These are phyloP conservation scores for Chiridota heheva DNA, from an alignment of 35 echinoderm and acorn worm genomes.

Conservation along the genomic window DNA sequence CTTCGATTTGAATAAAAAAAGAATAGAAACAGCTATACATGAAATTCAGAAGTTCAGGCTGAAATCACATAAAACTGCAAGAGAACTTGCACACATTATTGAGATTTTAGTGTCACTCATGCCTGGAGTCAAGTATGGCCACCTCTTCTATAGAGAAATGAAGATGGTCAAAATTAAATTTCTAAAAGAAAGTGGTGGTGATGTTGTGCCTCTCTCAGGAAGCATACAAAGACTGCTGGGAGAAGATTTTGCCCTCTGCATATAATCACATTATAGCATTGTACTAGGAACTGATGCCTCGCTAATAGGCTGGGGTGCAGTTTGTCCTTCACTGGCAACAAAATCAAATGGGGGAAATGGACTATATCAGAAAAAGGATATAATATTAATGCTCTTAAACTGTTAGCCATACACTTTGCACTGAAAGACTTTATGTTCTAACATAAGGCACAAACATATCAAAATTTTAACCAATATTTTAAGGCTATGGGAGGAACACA, in stretches of 20 bases:
- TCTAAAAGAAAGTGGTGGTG: slow-evolving; percentile 2
- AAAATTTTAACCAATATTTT: slow-evolving; percentile 1
- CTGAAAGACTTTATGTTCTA: slow-evolving; percentile 20
- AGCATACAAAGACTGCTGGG: background rate
- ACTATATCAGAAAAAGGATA: slow-evolving; percentile 1
- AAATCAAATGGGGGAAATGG: slow-evolving; percentile 15
- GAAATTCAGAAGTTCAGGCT: background rate
- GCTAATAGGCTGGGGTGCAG: slow-evolving; percentile 18
- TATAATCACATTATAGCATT: slow-evolving; percentile 12
- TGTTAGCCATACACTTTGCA: background rate
- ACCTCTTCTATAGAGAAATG: background rate
- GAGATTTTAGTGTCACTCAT: background rate
- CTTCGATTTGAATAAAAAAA: background rate
- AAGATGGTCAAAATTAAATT: slow-evolving; percentile 10
- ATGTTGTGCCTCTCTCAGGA: background rate
- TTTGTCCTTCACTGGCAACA: background rate
- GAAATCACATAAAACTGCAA: background rate
- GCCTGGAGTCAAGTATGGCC: slow-evolving; percentile 5
- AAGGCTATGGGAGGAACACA: no score
- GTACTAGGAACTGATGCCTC: slow-evolving; percentile 8
- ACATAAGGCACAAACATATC: slow-evolving; percentile 5
- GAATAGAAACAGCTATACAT: background rate
- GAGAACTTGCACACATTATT: slow-evolving; percentile 19
- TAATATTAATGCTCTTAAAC: slow-evolving; percentile 30
- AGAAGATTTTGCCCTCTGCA: background rate